A percentile compares a stretch with the other conserved stretches of the same genome.
phyloP scores from a whole-genome alignment of 2,113 vertebrate species.

The Taxidea taxus region DNA sequence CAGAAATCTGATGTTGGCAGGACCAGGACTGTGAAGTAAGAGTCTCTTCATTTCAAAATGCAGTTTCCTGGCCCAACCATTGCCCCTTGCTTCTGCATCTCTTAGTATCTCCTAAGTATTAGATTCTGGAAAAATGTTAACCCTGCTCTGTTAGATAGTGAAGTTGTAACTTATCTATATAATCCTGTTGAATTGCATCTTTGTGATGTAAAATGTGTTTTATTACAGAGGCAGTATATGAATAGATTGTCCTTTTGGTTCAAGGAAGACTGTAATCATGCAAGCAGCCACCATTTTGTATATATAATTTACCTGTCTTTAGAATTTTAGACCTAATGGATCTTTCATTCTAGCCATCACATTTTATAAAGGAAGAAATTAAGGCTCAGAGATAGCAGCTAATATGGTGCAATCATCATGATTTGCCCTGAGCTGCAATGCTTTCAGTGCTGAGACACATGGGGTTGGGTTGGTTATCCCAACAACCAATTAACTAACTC shows the following conservation, averaged over 20 bases:
- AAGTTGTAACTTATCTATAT: background rate
- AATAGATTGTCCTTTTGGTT: background rate
- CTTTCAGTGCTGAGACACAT: background rate
- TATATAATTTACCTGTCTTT: background rate
- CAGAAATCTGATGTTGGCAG: background rate
- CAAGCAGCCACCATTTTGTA: background rate
- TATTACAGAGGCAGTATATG: background rate
- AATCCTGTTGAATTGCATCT: background rate
- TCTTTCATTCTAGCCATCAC: background rate
- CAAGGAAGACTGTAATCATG: background rate
- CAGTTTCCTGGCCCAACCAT: background rate
- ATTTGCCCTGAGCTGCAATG: background rate
- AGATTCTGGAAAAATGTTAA: background rate
- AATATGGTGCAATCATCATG: background rate
- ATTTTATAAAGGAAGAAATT: constrained; percentile 5
- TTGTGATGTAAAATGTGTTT: background rate
- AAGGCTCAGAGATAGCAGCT: background rate
- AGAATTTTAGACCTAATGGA: background rate
- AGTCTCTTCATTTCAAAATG: background rate
- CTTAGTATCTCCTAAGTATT: background rate
- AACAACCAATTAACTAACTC: background rate
- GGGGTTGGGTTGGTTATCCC: background rate
- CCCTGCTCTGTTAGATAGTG: background rate
- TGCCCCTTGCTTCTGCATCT: background rate
- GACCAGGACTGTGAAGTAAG: background rate